Percentiles rank a stretch among this genome's conserved stretches.
These are phyloP conservation scores for Callipepla californica DNA, from an alignment of 2,113 vertebrate species.

Conservation along the genomic window DNA sequence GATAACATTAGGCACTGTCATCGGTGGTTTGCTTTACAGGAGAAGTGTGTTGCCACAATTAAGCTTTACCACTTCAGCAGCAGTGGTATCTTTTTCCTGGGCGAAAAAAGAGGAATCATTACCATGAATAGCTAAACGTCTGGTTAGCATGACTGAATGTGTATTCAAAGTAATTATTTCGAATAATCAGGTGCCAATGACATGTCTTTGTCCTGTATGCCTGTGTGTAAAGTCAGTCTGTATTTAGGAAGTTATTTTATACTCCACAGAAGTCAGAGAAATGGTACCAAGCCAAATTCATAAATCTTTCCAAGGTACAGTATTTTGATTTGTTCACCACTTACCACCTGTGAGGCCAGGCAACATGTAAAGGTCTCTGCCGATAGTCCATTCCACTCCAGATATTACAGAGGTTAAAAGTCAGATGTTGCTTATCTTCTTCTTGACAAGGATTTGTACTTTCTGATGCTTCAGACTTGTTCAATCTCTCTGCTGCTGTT, in stretches of 20 bases:
- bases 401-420: slow-evolving; percentile 49
- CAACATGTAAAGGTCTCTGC: slow-evolving; percentile 80
- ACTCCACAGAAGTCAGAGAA: not conserved
- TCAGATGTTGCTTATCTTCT: slow-evolving; percentile 53
- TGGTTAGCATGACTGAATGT: not conserved
- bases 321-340: slow-evolving; percentile 65
- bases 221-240: not conserved
- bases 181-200: not conserved
- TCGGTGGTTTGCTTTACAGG: not conserved
- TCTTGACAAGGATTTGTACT: slow-evolving; percentile 52
- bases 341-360: slow-evolving; percentile 93
- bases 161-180: slow-evolving; percentile 24
- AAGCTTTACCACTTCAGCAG: not conserved
- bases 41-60: not conserved
- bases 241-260: not conserved
- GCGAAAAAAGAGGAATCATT: slow-evolving; percentile 1
- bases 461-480: slow-evolving; percentile 22
- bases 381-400: slow-evolving; percentile 58
- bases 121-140: not conserved
- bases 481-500: not conserved
- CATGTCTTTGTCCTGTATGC: not conserved
- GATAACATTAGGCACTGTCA: slow-evolving; percentile 36
- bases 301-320: not conserved
- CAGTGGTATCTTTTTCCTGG: not conserved
- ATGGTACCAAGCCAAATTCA: not conserved